phyloP scores from a whole-genome alignment of 1,140 invertebrate species.

The Triops longicaudatus region DNA sequence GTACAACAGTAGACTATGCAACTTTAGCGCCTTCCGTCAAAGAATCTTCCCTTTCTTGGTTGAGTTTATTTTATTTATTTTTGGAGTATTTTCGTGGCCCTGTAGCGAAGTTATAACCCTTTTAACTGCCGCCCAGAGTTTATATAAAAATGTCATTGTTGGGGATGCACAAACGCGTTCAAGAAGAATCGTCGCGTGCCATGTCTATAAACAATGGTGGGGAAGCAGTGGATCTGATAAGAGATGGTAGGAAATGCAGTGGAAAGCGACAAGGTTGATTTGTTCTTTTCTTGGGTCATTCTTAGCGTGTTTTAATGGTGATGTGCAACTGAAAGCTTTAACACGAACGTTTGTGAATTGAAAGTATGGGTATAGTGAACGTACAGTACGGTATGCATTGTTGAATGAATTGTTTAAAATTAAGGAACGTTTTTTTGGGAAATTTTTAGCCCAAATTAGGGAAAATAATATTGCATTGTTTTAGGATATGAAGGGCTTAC shows the following conservation, averaged over 20 bases:
- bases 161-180: conserved; percentile 20
- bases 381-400: not conserved
- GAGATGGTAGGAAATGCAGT: conserved; percentile 22
- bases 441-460: not conserved
- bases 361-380: not conserved
- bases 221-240: conserved; percentile 26
- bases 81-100: too few relatives aligned
- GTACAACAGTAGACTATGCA: conserved; percentile 19
- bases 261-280: not conserved
- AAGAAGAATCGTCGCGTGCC: conserved; percentile 17
- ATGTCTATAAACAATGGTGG: conserved; percentile 28
- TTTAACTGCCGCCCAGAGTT: not conserved
- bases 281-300: not conserved
- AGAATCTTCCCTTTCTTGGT: conserved; percentile 21
- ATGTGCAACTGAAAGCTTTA: conserved; percentile 9
- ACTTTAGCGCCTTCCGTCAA: conserved; percentile 18
- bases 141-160: not conserved
- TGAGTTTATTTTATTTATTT: conserved; percentile 1
- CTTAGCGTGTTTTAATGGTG: not conserved
- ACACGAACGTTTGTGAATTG: not conserved
- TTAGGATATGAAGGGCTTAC: not conserved
- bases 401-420: not conserved
- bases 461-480: not conserved
- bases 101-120: not conserved
- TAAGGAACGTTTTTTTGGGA: not conserved